A percentile compares a stretch with the other conserved stretches of the same genome.
phyloP scores from a whole-genome alignment of 2,113 vertebrate genomes.

The Marcusenius ussheri region DNA sequence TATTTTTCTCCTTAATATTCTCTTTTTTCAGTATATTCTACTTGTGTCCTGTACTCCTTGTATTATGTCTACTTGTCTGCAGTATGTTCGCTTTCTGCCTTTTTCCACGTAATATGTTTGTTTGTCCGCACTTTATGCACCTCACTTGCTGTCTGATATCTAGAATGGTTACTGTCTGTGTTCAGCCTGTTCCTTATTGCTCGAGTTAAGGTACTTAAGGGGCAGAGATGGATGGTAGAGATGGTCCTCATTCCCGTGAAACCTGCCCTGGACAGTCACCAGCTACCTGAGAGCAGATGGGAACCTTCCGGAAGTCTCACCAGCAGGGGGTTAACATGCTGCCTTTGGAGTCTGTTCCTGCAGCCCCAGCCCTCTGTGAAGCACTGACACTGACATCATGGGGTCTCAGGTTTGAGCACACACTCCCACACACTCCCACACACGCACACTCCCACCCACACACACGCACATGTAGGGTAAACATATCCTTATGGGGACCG shows the following conservation, averaged over 20 bases:
- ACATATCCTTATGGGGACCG: too few relatives aligned
- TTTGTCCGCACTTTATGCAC: not conserved
- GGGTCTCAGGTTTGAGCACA: not conserved
- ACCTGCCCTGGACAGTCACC: not conserved
- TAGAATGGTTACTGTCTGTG: not conserved
- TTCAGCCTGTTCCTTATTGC: not conserved
- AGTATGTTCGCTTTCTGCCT: not conserved
- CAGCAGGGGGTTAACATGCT: not conserved
- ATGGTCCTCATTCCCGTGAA: not conserved
- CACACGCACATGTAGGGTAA: not conserved
- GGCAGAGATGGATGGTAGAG: not conserved
- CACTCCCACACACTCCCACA: not conserved
- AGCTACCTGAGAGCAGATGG: constrained; percentile 1
- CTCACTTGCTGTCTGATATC: not conserved
- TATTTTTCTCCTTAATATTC: not conserved
- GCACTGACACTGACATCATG: not conserved
- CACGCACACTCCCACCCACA: not conserved
- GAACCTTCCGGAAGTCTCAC: not conserved
- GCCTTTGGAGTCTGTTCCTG: not conserved
- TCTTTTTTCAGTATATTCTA: not conserved
- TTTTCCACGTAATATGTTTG: not conserved
- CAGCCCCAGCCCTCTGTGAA: not conserved
- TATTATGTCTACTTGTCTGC: not conserved
- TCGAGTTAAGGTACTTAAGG: not conserved
- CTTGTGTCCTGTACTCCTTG: not conserved